Base-by-base conservation (phyloP, 2,888 invertebrate species). In the Perizoma flavofasciatum region DNA sequence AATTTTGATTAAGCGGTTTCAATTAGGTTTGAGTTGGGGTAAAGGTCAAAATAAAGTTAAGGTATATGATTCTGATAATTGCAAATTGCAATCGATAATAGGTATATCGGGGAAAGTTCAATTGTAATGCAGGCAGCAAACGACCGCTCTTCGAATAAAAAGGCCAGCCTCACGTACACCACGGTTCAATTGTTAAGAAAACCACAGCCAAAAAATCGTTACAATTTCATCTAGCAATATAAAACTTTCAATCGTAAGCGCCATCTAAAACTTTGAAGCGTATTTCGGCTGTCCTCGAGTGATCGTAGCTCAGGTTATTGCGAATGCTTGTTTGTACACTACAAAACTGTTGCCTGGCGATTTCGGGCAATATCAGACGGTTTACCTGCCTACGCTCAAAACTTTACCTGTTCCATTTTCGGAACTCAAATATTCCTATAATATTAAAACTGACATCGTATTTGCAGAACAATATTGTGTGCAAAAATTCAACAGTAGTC, bases 261-360 rank as follows among this genome's bases (percentile, higher is more conserved):
- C 77, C 81, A 81, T 81, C 83, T 82, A 78, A 78, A 82, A 86
- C 83, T 82, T 82, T 72, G 68, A 66, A 71, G 70, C 63, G 81
- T 77, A 80, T 83, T 83, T 82, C 75, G 77, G 78, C 76, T 79
- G 83, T 83, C 82, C 78, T 76, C 79, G 78, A 88, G 83, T 86
- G 86, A 85, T 85, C 83, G 70, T 71, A 75, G 73, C 65, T 69
- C 69, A 77, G 77, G 76, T 86, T 89, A 88, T 88, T 89, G 85
- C 84, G 74, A 72, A 69, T 78, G 77, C 78, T 82, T 88, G 80
- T 90, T 89, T 89, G 84, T 77, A 61, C 75, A 87, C 89, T 88
- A 82, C 82, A 86, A 67, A 78, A 82, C 78, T 79, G 84, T 83
- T 77, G 76, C 75, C 74, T 71, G 73, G 74, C 81, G 78, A 88